Conservation (phyloP, 53 echinoderm and acorn worm species). For the Paracentrotus lividus region DNA sequence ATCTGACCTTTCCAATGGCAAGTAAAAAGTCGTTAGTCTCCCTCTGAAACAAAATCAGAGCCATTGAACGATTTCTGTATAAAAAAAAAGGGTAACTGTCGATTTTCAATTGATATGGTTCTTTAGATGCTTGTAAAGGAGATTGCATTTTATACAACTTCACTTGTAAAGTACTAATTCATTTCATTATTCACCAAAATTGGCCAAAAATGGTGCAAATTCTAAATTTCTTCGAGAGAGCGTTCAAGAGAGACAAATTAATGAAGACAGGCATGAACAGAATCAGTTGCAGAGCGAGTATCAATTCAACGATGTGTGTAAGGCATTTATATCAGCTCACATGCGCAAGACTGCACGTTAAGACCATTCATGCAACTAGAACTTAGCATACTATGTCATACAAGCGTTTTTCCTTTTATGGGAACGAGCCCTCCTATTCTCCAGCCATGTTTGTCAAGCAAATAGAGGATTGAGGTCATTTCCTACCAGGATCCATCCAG, state of each 20-base stretch:
- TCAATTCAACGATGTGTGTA: conserved; percentile 9
- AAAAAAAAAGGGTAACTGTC: background rate
- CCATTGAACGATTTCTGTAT: background rate
- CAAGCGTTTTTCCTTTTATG: background rate
- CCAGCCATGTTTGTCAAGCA: conserved; percentile 35
- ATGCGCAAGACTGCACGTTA: conserved; percentile 7
- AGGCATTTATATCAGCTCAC: conserved; percentile 5
- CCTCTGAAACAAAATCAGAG: background rate
- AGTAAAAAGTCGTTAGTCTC: background rate
- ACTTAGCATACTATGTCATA: background rate
- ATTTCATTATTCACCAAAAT: background rate
- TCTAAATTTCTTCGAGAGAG: background rate
- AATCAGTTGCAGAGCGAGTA: conserved; percentile 31
- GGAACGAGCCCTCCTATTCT: conserved; percentile 31
- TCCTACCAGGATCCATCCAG: conserved; percentile 39
- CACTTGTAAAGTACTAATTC: background rate
- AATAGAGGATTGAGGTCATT: conserved; percentile 56
- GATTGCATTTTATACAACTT: background rate
- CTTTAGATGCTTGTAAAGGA: background rate
- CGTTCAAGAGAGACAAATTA: background rate
- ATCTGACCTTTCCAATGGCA: background rate
- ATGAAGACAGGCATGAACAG: conserved; percentile 37
- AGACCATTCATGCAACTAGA: background rate
- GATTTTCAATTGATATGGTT: background rate
- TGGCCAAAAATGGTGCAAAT: background rate